Percentiles rank a stretch among this genome's conserved stretches.
Conservation (phyloP, 2,113 vertebrate species). For the Pomatostomus ruficeps region DNA sequence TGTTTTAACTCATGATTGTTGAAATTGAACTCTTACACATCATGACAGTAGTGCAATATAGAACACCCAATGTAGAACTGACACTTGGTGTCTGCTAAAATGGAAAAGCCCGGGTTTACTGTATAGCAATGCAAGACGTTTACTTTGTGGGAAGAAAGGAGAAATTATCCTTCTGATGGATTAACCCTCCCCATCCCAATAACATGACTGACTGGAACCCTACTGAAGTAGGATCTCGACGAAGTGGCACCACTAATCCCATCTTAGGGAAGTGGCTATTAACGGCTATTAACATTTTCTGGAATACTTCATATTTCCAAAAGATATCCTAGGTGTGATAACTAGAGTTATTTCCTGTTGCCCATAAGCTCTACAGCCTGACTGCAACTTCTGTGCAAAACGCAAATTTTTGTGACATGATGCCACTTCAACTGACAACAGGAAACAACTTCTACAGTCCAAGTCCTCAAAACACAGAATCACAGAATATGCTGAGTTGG, state of each 20-base stretch:
- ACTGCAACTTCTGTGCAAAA: not conserved
- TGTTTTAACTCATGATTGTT: not conserved
- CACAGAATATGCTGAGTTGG: not conserved
- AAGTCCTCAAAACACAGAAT: not conserved
- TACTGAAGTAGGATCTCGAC: not conserved
- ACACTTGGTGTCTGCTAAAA: not conserved
- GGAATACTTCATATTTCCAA: not conserved
- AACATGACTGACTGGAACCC: not conserved
- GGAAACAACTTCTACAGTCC: not conserved
- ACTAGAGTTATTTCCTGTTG: not conserved
- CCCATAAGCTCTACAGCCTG: not conserved
- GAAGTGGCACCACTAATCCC: not conserved
- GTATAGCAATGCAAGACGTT: not conserved
- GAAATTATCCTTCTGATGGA: not conserved
- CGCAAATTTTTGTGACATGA: not conserved
- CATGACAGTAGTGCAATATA: not conserved
- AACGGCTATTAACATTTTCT: not conserved
- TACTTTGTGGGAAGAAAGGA: not conserved
- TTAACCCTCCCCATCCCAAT: fast-evolving
- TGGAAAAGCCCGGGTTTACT: not conserved
- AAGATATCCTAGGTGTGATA: not conserved
- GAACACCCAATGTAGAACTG: not conserved
- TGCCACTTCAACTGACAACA: not conserved
- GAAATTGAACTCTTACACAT: not conserved
- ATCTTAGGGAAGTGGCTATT: not conserved